These are phyloP conservation scores for Catamblyrhynchus diadema DNA, from an alignment of 2,797 vertebrate genomes.

Conservation along the genomic window DNA sequence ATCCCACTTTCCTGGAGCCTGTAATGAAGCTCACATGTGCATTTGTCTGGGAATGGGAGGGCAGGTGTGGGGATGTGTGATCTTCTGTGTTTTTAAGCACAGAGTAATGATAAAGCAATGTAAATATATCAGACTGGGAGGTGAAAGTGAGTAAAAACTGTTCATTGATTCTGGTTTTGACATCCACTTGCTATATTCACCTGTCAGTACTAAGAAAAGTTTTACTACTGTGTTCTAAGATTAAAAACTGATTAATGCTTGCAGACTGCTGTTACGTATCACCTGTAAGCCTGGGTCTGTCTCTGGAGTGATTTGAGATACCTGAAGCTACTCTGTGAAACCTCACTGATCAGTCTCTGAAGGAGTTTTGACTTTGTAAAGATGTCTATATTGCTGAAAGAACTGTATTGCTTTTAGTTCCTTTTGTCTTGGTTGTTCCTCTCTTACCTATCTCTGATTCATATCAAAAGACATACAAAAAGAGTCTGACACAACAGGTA, in stretches of 20 bases:
- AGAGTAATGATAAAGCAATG: neutral
- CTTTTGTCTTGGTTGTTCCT: neutral
- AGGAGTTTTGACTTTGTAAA: neutral
- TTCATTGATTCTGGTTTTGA: neutral
- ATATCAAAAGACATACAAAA: neutral
- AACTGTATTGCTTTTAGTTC: neutral
- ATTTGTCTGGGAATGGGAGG: neutral
- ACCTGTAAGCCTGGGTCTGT: neutral
- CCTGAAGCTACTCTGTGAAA: neutral
- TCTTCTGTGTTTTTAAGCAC: neutral
- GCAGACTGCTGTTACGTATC: neutral
- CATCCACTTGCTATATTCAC: neutral
- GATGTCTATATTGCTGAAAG: neutral
- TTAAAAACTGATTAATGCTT: neutral
- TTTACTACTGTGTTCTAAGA: neutral
- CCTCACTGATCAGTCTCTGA: neutral
- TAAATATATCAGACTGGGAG: neutral
- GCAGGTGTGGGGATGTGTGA: neutral
- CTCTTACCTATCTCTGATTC: neutral
- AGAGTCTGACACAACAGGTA: neutral
- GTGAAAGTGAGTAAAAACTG: neutral
- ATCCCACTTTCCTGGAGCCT: neutral
- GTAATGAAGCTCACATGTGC: accelerated
- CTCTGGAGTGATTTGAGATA: neutral
- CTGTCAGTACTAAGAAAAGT: neutral